Percentiles rank a stretch among this genome's conserved stretches.
Conservation (phyloP, 2,888 invertebrate genomes). For the Meganola albula region DNA sequence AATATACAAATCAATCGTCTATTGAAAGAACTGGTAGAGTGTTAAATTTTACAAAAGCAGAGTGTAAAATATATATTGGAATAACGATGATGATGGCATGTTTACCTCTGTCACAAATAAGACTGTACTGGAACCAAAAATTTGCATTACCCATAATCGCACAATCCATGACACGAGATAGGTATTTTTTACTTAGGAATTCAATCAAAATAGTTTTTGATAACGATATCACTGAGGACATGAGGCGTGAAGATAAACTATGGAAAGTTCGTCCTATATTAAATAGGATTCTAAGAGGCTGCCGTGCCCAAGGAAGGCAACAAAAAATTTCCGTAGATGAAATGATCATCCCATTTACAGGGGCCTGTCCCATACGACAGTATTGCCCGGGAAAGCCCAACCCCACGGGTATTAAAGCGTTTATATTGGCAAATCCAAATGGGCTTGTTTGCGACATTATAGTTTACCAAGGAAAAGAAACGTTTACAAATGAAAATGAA, state of each 20-base stretch:
- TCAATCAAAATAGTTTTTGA: constrained; percentile 3
- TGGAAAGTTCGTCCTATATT: constrained; percentile 5
- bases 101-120: neutral
- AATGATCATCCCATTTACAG: constrained; percentile 12
- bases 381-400: constrained; percentile 13
- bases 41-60: constrained; percentile 7
- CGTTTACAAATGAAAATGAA: neutral
- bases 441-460: constrained; percentile 4
- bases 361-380: constrained; percentile 7
- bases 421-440: constrained; percentile 7
- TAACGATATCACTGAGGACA: constrained; percentile 1
- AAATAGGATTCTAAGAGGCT: neutral
- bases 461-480: constrained; percentile 7
- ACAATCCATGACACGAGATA: neutral
- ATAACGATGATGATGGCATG: constrained; percentile 6
- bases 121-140: constrained; percentile 2
- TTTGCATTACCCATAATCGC: neutral
- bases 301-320: neutral
- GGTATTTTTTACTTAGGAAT: neutral
- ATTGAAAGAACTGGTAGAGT: constrained; percentile 8
- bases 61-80: constrained; percentile 11
- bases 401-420: constrained; percentile 8
- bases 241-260: neutral
- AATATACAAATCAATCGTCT: constrained; percentile 9
- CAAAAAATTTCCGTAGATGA: constrained; percentile 4